These are phyloP conservation scores for Hippocampus abdominalis DNA, from an alignment of 2,113 vertebrate species.

Conservation along the genomic window DNA sequence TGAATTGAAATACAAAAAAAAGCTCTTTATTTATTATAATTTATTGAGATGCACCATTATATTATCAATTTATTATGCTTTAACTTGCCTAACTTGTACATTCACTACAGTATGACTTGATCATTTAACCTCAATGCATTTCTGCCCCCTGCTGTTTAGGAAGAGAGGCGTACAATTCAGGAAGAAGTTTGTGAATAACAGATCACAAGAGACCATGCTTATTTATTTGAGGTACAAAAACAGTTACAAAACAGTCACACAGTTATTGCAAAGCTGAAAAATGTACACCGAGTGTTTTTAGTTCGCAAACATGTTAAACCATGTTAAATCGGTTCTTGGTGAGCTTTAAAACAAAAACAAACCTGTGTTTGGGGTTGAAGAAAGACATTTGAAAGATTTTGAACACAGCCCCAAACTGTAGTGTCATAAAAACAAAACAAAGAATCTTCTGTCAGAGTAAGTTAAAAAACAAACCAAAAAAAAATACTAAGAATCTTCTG, in stretches of 20 bases:
- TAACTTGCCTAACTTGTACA: not conserved
- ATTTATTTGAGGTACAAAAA: slow-evolving; percentile 34
- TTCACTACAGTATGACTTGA: not conserved
- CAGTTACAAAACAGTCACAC: slow-evolving; percentile 17
- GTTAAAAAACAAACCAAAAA: not conserved
- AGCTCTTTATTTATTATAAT: not conserved
- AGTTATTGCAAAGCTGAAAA: not conserved
- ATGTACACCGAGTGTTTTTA: slow-evolving; percentile 2
- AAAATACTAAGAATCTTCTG: not conserved
- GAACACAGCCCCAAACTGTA: slow-evolving; percentile 1
- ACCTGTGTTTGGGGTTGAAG: not conserved
- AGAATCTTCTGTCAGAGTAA: not conserved
- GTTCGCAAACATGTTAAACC: slow-evolving; percentile 28
- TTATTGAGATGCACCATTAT: not conserved
- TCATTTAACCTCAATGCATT: not conserved
- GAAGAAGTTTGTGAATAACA: not conserved
- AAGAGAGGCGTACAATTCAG: not conserved
- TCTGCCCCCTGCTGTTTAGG: slow-evolving; percentile 17
- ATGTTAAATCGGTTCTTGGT: slow-evolving; percentile 1
- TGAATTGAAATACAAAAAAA: no score
- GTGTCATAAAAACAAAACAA: slow-evolving; percentile 1
- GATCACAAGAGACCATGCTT: not conserved
- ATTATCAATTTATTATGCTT: not conserved
- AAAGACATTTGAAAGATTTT: not conserved
- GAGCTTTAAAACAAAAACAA: slow-evolving; percentile 1